Evolutionary conservation across 2,797 vertebrate species (phyloP).

Genomic region (Toxotes lorentzi): DNA sequence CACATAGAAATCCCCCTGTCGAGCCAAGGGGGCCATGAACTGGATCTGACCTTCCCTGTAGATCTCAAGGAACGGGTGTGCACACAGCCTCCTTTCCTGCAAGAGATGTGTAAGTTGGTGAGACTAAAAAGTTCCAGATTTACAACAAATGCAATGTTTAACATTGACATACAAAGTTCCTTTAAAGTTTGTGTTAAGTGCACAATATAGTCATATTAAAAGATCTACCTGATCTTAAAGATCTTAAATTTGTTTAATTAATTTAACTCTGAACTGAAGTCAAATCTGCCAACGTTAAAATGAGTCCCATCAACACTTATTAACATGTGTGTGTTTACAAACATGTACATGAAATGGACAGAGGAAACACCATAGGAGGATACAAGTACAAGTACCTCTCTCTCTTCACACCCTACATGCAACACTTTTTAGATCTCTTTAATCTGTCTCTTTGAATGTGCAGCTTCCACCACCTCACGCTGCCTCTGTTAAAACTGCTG

Average conservation of each 20-base stretch:
- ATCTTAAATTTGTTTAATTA: background rate
- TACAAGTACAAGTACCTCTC: constrained; percentile 21
- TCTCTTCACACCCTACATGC: constrained; percentile 10
- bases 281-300: background rate
- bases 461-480: constrained; percentile 28
- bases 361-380: background rate
- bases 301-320: constrained; percentile 5
- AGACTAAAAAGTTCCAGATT: background rate
- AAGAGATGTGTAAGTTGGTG: constrained; percentile 40
- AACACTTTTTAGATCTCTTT: constrained; percentile 13
- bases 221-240: background rate
- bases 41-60: constrained; percentile 90
- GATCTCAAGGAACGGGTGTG: constrained; percentile 94
- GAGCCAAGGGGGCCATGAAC: constrained; percentile 91
- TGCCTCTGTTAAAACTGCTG: constrained; percentile 30
- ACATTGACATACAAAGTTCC: background rate
- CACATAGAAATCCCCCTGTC: constrained; percentile 94
- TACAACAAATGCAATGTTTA: background rate
- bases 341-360: background rate
- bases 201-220: background rate
- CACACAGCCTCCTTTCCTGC: constrained; percentile 93
- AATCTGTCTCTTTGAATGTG: constrained; percentile 31
- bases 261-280: constrained; percentile 17
- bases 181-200: background rate
- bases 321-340: background rate